Conservation (phyloP, 2,113 vertebrate genomes). For the rat (Rattus norvegicus) region GRCr8 NC_086021.1:118035501-118036000, state of each 20-base stretch:
- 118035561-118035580: too few species aligned
- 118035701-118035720: too few species aligned
- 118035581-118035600: too few species aligned
- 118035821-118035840: background rate
- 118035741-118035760: too few species aligned
- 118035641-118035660: background rate
- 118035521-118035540: too few species aligned
- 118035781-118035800: background rate
- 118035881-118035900: background rate
- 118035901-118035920: background rate
- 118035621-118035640: background rate
- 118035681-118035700: background rate
- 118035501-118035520: too few species aligned
- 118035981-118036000: background rate
- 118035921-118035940: background rate
- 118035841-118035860: background rate
- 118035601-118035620: too few species aligned
- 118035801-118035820: accelerated
- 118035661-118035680: background rate
- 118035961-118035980: background rate
- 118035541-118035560: too few species aligned
- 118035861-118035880: background rate
- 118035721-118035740: too few species aligned
- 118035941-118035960: background rate
- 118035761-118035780: background rate